Evolutionary conservation across 53 echinoderm and acorn worm genomes (phyloP), one percentile per base, ranked within the genome.

Genomic region (Echinometra lucunter): DNA sequence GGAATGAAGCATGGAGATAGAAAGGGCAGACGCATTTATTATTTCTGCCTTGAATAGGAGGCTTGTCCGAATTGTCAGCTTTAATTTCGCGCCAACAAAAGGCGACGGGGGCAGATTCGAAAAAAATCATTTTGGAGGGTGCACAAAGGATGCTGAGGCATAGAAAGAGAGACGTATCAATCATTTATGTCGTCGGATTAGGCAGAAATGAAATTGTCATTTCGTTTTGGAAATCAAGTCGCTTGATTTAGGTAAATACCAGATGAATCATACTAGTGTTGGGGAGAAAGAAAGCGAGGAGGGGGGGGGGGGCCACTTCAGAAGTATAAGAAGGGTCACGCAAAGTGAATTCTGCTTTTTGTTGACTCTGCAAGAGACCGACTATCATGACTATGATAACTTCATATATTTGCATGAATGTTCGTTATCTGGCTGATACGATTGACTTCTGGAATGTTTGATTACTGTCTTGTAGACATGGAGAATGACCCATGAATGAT

Each of bases 21-120:
- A 91, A 91, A 91, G 66, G 69, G 67, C 91, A 91, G 67, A 69
- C 91, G 91, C 91, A 91, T 91, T 91, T 91, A 91, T 91, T 91
- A 91, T 91, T 91, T 44, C 91, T 37, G 16, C 25, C 70, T 23
- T 91, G 67, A 66, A 67, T 66, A 30, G 63, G 37, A 40, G 45
- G 91, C 63, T 91, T 91, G 91, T 91, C 91, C 49, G 66, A 69
- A 23, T 45, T 69, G 91, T 91, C 91, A 69, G 63, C 91, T 67
- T 37, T 63, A 91, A 91, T 91, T 67, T 91, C 91, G 67, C 44
- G 42, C 91, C 45, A 44, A 91, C 91, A 91, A 91, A 66, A 69
- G 91, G 70, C 45, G 91, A 91, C 6, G 45, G 60, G 58, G 19
- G 91, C 63, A 90, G 66, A 67, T 91, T 70, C 47, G 69, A 67